phyloP scores from a whole-genome alignment of 30 jellyfish, hydroid and myxozoan genomes.

The Aurelia aurita region DNA sequence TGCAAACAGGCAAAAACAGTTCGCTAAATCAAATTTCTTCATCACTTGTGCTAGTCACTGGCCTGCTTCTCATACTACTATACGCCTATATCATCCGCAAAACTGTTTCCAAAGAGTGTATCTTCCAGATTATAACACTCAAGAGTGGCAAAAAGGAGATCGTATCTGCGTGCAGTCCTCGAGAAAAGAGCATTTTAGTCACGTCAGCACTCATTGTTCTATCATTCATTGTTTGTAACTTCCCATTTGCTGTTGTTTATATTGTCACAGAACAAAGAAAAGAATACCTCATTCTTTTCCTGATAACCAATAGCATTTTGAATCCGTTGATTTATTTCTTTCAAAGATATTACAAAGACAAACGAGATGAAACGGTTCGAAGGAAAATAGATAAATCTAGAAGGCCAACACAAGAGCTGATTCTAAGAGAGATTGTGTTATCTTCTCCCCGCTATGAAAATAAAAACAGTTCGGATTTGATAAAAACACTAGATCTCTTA shows the following conservation, averaged over 20 bases:
- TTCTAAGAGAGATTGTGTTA: no score
- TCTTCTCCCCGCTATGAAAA: neutral
- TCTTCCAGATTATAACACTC: constrained; percentile 52
- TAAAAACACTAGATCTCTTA: neutral
- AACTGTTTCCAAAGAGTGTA: constrained; percentile 72
- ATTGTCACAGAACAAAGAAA: neutral
- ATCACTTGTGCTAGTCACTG: constrained; percentile 36
- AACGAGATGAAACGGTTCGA: constrained; percentile 53
- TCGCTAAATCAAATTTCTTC: constrained; percentile 20
- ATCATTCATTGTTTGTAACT: constrained; percentile 59
- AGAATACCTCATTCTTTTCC: constrained; percentile 21
- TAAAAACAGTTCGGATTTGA: neutral
- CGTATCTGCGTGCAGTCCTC: constrained; percentile 75
- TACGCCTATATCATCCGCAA: constrained; percentile 67
- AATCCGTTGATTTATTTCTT: constrained; percentile 71
- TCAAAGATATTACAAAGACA: constrained; percentile 62
- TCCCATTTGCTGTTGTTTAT: constrained; percentile 62
- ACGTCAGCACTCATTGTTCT: constrained; percentile 64
- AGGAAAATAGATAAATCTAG: constrained; percentile 10
- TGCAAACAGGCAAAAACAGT: neutral
- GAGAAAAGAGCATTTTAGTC: constrained; percentile 65
- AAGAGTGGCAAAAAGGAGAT: constrained; percentile 69
- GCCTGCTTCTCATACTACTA: constrained; percentile 37
- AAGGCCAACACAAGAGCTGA: neutral
- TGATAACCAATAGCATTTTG: constrained; percentile 52